Conservation (phyloP, 2,113 vertebrate species). For the Cygnus buccinator region DNA sequence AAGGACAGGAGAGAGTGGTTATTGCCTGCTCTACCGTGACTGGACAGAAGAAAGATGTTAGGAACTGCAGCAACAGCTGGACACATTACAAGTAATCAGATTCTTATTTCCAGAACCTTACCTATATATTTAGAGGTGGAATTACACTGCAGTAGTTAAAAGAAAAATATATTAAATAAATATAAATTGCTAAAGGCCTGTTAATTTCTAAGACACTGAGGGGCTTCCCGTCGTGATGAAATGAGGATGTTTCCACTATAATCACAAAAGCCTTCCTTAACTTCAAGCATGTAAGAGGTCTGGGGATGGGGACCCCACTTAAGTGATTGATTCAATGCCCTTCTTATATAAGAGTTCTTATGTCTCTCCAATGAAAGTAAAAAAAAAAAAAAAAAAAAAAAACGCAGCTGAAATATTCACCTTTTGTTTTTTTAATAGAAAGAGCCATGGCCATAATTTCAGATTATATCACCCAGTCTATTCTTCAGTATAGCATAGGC, state of each 20-base stretch:
- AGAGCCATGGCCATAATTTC: neutral
- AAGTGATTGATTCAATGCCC: neutral
- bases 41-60: neutral
- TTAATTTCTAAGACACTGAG: neutral
- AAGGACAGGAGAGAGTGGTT: conserved; percentile 33
- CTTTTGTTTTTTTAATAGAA: neutral
- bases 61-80: neutral
- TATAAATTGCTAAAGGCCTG: neutral
- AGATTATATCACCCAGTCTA: neutral
- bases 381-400: neutral
- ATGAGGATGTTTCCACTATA: neutral
- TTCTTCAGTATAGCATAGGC: neutral
- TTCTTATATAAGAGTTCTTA: neutral
- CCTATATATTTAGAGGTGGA: neutral
- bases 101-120: neutral
- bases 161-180: neutral
- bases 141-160: neutral
- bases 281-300: neutral
- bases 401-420: neutral
- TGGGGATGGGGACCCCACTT: neutral
- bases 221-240: neutral
- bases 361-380: neutral
- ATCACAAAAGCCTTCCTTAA: neutral
- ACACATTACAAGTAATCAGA: neutral
- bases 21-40: neutral